These are phyloP conservation scores for Gymnogyps californianus DNA, from an alignment of 2,113 vertebrate species.

Conservation along the genomic window DNA sequence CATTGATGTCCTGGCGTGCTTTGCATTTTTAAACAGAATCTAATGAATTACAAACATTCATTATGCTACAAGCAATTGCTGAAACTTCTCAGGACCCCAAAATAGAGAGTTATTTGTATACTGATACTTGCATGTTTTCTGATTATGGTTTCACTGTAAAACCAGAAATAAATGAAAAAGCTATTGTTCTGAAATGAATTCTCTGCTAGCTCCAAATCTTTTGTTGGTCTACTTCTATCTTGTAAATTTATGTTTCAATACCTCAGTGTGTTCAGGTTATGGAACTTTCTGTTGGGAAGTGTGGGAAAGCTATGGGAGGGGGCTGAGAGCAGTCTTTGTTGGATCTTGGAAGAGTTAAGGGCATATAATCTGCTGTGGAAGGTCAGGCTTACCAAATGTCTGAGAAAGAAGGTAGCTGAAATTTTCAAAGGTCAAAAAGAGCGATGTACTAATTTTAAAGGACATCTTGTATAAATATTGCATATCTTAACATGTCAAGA, in stretches of 20 bases:
- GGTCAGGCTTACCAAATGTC: not conserved
- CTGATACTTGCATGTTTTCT: slow-evolving; percentile 25
- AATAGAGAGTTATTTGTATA: slow-evolving; percentile 73
- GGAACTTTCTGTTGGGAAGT: slow-evolving; percentile 37
- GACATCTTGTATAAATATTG: not conserved
- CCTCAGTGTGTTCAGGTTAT: not conserved
- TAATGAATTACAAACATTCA: slow-evolving; percentile 78
- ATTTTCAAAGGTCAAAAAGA: slow-evolving; percentile 36
- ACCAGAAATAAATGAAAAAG: slow-evolving; percentile 9
- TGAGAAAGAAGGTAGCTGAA: not conserved
- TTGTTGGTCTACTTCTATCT: not conserved
- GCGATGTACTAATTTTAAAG: slow-evolving; percentile 23
- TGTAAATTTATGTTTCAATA: slow-evolving; percentile 53
- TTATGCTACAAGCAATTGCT: slow-evolving; percentile 65
- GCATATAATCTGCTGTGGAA: not conserved
- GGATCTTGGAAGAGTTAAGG: slow-evolving; percentile 34
- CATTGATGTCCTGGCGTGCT: slow-evolving; percentile 71
- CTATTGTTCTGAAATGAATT: slow-evolving; percentile 44
- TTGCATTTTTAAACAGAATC: slow-evolving; percentile 75
- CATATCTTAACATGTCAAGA: not conserved
- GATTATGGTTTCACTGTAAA: slow-evolving; percentile 32
- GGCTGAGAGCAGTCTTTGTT: not conserved
- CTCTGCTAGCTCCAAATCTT: slow-evolving; percentile 22
- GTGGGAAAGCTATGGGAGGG: not conserved
- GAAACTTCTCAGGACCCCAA: slow-evolving; percentile 73